Evolutionary conservation across 2,797 vertebrate genomes (phyloP), one percentile per base, ranked within the genome.

Genomic region (Loris lydekkerianus): DNA sequence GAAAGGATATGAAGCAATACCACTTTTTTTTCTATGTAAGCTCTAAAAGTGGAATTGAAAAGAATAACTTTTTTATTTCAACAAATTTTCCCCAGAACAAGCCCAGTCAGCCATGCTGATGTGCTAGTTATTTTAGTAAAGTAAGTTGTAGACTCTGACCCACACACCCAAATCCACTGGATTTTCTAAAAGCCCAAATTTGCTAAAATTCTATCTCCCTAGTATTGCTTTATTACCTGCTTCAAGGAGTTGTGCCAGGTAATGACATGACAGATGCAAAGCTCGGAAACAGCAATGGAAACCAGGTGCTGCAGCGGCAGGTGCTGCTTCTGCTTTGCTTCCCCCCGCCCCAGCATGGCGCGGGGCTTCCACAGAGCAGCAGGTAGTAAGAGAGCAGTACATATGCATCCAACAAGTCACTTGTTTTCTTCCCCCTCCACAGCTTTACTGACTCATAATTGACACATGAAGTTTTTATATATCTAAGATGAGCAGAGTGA

Each of bases 281-380:
- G 5, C 13, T 82, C 1, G 8, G 34, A 25, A 37, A 53, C 5
- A 82, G 14, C n/a, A 27, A 10, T 21, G 21, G 40, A 69, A 53
- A 23, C 4, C 0, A 9, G 1, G 8, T 34, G 34, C 34, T 34
- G 34, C 34, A 34, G 9, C 20, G 15, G 15, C 0, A 21, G 1
- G 27, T 18, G 15, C 7, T 69, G 1, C 10, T 75, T 1, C 17
- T 6, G 23, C 34, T 20, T 13, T 27, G 29, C 61, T 43, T 37
- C 13, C 23, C 23, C 75, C 29, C 56, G 56, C 10, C 34, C 10
- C 56, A 27, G 10, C 29, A 34, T 21, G 25, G 17, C 3, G 20
- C 0, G 46, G 3, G 37, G 76, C 40, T 8, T 1, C 6, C 6
- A 31, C 5, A 18, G 8, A 61, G 23, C 29, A 61, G 31, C 29